Base-by-base conservation (phyloP, 2,888 invertebrate genomes). In the Mythimna vitellina region DNA sequence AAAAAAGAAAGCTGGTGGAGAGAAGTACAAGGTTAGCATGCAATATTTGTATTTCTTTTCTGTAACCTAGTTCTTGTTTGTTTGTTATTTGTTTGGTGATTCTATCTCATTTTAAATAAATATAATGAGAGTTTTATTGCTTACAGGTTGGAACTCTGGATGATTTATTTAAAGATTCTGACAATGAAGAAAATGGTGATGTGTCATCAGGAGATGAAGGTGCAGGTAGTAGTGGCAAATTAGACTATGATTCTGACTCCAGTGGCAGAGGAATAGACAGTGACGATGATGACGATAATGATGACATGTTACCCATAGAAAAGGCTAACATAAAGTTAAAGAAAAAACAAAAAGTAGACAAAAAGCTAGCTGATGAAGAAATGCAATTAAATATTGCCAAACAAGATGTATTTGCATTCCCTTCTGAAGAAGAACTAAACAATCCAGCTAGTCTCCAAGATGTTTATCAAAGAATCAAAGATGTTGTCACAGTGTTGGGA, bases 381-480 rank as follows among this genome's bases (percentile, higher is more conserved):
- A 96, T 99, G 95, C 97, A 98, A 92, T 96, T 98, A 72, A 98
- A 98, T 90, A 97, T 98, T 73, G 97, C 97, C 0, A 97, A 97
- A 84, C 97, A 98, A 89, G 98, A 98, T 89, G 96, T 97, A 2
- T 99, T 98, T 90, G 96, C 97, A 73, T 98, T 99, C 88, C 99
- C 99, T 0, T 97, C 97, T 66, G 97, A 97, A 78, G 97, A 98
- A 83, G 98, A 98, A 88, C 93, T 98, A 38, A 96, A 97, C 65
- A 97, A 98, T 89, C 97, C 97, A 25, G 96, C 97, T 2, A 98
- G 97, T 82, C 95, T 99, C 29, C 98, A 98, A 90, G 98, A 99
- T 83, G 97, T 99, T 0, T 98, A 98, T 91, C 98, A 99, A 90
- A 97, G 99, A 86, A 99, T 99, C 73, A 98, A 98, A 86, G 99